Percentiles rank a stretch among this genome's conserved stretches.
Evolutionary conservation across 2,888 invertebrate species (phyloP).

Genomic region (Vanessa cardui): DNA sequence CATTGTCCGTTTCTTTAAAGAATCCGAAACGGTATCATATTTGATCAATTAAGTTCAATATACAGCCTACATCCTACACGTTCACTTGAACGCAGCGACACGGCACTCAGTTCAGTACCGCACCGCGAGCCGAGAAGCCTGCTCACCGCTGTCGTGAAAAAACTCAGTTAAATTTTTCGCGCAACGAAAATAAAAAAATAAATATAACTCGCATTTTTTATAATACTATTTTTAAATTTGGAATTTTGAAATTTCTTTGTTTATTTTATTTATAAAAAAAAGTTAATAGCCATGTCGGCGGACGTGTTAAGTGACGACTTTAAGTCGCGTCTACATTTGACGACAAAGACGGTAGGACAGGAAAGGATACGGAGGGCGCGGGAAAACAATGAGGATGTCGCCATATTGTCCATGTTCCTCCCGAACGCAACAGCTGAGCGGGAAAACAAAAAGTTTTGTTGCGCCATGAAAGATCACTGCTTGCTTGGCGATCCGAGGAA

Average conservation of each 20-base stretch:
- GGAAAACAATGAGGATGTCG: constrained; percentile 93
- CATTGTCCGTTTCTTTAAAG: constrained; percentile 39
- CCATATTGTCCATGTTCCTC: constrained; percentile 92
- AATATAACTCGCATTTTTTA: background rate
- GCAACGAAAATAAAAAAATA: constrained; percentile 11
- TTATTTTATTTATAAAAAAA: constrained; percentile 26
- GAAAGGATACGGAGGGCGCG: constrained; percentile 90
- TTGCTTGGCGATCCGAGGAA: constrained; percentile 89
- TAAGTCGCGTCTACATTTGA: constrained; percentile 87
- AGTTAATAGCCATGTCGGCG: constrained; percentile 83
- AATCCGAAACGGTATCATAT: constrained; percentile 53
- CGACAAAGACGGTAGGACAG: constrained; percentile 91
- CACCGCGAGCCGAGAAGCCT: constrained; percentile 75
- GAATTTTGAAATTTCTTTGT: constrained; percentile 29
- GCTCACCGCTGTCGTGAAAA: constrained; percentile 51
- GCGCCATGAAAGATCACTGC: constrained; percentile 89
- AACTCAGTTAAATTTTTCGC: constrained; percentile 45
- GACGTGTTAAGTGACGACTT: constrained; percentile 91
- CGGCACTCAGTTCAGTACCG: constrained; percentile 57
- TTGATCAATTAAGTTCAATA: constrained; percentile 70
- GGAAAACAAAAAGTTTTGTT: constrained; percentile 90
- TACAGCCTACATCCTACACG: constrained; percentile 62
- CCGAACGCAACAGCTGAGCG: constrained; percentile 85
- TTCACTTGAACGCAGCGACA: constrained; percentile 41
- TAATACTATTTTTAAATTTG: background rate